These are phyloP conservation scores for Chydorus sphaericus DNA, from an alignment of 2,888 invertebrate species.

Conservation along the genomic window DNA sequence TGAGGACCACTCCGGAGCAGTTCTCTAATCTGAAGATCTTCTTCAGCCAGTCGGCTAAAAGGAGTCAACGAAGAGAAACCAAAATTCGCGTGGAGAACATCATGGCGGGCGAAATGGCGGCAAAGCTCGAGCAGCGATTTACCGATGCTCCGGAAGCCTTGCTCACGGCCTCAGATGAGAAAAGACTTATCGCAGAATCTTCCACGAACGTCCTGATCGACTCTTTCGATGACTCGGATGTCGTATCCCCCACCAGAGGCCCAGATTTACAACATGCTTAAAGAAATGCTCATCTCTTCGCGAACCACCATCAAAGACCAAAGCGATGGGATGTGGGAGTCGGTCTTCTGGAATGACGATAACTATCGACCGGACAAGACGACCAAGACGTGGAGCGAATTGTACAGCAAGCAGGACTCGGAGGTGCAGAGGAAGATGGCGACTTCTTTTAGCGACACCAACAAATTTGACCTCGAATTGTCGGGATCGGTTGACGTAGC, in stretches of 20 bases:
- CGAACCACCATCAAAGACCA: too few relatives aligned
- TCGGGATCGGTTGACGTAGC: not conserved
- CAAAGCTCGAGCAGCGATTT: not conserved
- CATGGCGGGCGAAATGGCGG: not conserved
- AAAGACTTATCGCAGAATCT: not conserved
- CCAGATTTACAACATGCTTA: too few relatives aligned
- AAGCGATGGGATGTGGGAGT: too few relatives aligned
- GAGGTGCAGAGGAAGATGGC: not conserved
- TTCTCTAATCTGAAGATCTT: not conserved
- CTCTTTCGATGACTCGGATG: not conserved
- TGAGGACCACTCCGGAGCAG: not conserved
- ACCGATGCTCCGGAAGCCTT: not conserved
- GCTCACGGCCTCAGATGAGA: not conserved
- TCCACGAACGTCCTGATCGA: not conserved
- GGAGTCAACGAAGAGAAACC: not conserved
- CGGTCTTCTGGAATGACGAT: not conserved
- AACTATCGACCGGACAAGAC: not conserved
- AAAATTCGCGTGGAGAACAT: not conserved
- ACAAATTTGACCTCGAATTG: not conserved
- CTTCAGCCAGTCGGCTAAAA: not conserved
- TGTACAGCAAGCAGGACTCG: not conserved
- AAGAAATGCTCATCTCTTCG: too few relatives aligned
- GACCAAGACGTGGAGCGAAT: not conserved
- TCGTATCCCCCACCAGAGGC: not conserved
- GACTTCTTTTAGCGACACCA: too few relatives aligned